Conservation (phyloP, 2,888 invertebrate species). For the Carabus problematicus region DNA sequence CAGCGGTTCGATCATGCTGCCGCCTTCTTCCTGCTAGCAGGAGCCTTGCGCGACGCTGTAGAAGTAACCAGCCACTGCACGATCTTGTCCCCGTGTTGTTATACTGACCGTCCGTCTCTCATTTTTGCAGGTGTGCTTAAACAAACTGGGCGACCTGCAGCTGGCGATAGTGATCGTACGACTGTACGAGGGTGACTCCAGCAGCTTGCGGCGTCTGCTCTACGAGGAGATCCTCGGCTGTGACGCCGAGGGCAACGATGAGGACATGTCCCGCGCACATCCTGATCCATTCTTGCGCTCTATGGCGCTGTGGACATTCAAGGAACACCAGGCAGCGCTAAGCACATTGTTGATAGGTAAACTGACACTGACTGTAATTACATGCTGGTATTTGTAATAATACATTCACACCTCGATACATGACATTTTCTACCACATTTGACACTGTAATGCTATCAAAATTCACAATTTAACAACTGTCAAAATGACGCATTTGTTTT, state of each 20-base stretch:
- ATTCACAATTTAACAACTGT: too few relatives aligned
- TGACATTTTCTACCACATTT: too few relatives aligned
- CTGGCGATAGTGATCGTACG: slow-evolving; percentile 93
- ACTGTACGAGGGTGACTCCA: slow-evolving; percentile 83
- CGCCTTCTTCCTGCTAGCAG: slow-evolving; percentile 96
- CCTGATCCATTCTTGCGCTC: slow-evolving; percentile 97
- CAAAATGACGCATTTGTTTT: too few relatives aligned
- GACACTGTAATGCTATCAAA: too few relatives aligned
- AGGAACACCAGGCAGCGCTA: slow-evolving; percentile 86
- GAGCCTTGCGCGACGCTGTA: slow-evolving; percentile 92
- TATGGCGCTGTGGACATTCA: slow-evolving; percentile 96
- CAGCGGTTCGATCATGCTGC: slow-evolving; percentile 98
- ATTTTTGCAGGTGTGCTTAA: slow-evolving; percentile 74
- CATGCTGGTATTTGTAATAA: too few relatives aligned
- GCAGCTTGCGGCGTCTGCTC: slow-evolving; percentile 76
- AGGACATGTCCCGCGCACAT: slow-evolving; percentile 77
- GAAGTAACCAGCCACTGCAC: slow-evolving; percentile 67
- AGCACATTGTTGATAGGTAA: slow-evolving; percentile 84
- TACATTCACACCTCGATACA: too few relatives aligned
- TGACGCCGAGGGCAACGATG: slow-evolving; percentile 71
- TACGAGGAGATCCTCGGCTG: slow-evolving; percentile 82
- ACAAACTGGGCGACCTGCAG: slow-evolving; percentile 94
- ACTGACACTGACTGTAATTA: too few relatives aligned
- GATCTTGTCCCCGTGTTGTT: background rate
- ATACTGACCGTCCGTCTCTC: background rate